A percentile compares a stretch with the other conserved stretches of the same genome.
Conservation (phyloP, 2,113 vertebrate genomes). For the Mandrillus leucophaeus region DNA sequence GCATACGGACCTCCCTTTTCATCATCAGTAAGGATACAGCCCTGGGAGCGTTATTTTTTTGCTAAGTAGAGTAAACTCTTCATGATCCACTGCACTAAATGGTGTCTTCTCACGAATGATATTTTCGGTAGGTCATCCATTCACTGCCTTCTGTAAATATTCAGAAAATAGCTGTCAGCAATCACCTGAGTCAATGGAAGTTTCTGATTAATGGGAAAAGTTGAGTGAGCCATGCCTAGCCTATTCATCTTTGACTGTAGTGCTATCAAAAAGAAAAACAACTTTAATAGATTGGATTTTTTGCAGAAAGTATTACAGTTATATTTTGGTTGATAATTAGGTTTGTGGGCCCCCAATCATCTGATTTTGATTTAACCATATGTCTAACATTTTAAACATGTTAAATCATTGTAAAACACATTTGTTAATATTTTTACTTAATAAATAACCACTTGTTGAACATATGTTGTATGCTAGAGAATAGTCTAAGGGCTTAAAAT, state of each 20-base stretch:
- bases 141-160: slow-evolving; percentile 49
- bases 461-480: background rate
- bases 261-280: slow-evolving; percentile 3
- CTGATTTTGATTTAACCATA: background rate
- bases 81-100: background rate
- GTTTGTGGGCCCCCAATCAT: background rate
- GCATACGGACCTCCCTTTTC: slow-evolving; percentile 30
- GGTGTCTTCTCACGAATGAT: background rate
- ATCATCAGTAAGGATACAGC: background rate
- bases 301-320: background rate
- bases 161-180: slow-evolving; percentile 32
- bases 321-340: background rate
- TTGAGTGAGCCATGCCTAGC: background rate
- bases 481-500: background rate
- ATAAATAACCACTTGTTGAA: background rate
- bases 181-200: slow-evolving; percentile 31
- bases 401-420: background rate
- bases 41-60: slow-evolving; percentile 4
- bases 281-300: background rate
- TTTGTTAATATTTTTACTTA: background rate
- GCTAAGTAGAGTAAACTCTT: slow-evolving; percentile 36
- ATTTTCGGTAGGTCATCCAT: slow-evolving; percentile 48
- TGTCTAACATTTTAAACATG: background rate
- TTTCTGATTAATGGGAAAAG: slow-evolving; percentile 24
- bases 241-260: background rate